Evolutionary conservation across 1,140 invertebrate species (phyloP).

Genomic region (Holotrichia oblita): DNA sequence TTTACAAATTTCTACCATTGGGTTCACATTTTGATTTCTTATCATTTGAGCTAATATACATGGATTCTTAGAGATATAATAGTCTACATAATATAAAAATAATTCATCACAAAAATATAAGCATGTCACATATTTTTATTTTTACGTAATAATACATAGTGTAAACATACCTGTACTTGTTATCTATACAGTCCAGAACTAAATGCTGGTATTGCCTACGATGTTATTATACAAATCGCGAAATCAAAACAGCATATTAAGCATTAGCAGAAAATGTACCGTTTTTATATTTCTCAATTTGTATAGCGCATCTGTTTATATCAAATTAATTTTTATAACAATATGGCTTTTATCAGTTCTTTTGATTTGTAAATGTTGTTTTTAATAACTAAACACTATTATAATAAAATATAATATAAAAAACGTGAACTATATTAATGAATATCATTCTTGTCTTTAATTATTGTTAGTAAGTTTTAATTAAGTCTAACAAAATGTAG

Average conservation of each 20-base stretch:
- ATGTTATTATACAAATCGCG: neutral
- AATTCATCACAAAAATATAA: constrained; percentile 35
- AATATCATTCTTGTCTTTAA: no score
- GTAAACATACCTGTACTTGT: neutral
- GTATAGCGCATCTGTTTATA: no score
- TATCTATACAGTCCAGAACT: neutral
- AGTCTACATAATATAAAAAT: constrained; percentile 25
- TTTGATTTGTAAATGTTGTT: neutral
- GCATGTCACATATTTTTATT: constrained; percentile 2
- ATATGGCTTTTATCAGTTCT: neutral
- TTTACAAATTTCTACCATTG: constrained; percentile 46
- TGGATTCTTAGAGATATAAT: neutral
- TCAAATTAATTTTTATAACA: no score
- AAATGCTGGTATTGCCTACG: neutral
- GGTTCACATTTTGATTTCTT: constrained; percentile 40
- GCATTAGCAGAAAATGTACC: no score
- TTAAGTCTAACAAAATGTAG: no score
- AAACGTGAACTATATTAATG: no score
- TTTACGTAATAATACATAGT: constrained; percentile 14
- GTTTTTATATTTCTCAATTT: no score
- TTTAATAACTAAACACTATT: neutral
- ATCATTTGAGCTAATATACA: neutral
- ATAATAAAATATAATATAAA: no score
- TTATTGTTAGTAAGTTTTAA: no score
- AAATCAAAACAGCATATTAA: neutral